Evolutionary conservation across 2,113 vertebrate species (phyloP).

Genomic region (Nothocercus julius): DNA sequence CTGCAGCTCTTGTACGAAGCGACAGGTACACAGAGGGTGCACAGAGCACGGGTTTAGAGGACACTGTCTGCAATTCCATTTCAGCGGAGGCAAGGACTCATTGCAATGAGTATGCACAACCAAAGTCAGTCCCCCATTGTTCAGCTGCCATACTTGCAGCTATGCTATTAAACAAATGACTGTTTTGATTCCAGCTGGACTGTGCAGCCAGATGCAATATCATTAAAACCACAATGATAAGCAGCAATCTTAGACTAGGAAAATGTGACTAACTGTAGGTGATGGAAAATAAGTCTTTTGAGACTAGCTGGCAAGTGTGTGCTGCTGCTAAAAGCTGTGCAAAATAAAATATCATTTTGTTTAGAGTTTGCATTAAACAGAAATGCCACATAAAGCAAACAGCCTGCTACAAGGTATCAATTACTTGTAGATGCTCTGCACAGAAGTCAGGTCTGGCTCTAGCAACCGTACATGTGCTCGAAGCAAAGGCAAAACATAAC

Average conservation of each 20-base stretch:
- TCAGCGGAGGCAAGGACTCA: not conserved
- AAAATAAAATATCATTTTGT: not conserved
- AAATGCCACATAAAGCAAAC: not conserved
- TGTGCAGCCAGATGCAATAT: not conserved
- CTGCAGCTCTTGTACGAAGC: not conserved
- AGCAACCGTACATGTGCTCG: not conserved
- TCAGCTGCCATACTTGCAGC: not conserved
- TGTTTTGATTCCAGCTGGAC: conserved; percentile 5
- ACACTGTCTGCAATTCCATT: not conserved
- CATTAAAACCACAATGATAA: conserved; percentile 4
- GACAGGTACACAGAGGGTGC: not conserved
- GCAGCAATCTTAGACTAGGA: not conserved
- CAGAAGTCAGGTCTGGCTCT: not conserved
- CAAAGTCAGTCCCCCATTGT: not conserved
- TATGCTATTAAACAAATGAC: not conserved
- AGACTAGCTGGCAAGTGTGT: conserved; percentile 21
- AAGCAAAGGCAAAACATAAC: not conserved
- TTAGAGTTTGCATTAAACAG: not conserved
- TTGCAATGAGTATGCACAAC: not conserved
- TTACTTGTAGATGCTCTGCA: rapidly evolving
- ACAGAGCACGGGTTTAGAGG: not conserved
- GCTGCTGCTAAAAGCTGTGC: not conserved
- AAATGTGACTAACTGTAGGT: conserved; percentile 1
- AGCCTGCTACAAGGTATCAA: not conserved
- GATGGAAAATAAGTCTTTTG: conserved; percentile 2